These are phyloP conservation scores for Arrhamphus sclerolepis DNA, from an alignment of 2,797 vertebrate species.

Conservation along the genomic window DNA sequence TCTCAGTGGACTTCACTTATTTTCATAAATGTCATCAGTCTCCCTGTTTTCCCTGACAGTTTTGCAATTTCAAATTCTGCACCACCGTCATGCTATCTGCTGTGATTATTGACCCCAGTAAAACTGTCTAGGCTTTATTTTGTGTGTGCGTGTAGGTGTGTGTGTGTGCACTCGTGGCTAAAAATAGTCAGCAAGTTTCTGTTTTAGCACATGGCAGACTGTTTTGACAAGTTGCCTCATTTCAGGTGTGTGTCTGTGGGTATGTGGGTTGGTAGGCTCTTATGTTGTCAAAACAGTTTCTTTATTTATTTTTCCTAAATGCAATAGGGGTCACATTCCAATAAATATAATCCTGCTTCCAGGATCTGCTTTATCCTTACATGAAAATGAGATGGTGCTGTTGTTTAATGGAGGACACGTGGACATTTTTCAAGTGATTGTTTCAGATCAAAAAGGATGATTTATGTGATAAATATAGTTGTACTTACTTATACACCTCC, in stretches of 20 bases:
- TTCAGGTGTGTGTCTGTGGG: conserved; percentile 4
- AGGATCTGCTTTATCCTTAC: conserved; percentile 9
- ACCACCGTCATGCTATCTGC: not conserved
- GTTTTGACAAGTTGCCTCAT: conserved; percentile 37
- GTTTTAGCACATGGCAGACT: conserved; percentile 18
- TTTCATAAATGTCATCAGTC: not conserved
- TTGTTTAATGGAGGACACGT: not conserved
- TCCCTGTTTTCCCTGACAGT: conserved; percentile 12
- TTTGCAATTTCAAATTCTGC: not conserved
- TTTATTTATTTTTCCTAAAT: not conserved
- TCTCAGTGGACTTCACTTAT: not conserved
- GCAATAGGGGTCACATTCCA: conserved; percentile 29
- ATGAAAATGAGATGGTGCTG: not conserved
- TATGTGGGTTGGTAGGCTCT: not conserved
- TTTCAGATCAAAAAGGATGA: too few species aligned
- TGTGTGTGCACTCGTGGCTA: conserved; percentile 21
- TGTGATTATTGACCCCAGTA: conserved; percentile 22
- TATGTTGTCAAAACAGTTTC: conserved; percentile 51
- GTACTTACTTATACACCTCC: too few species aligned
- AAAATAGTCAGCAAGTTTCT: conserved; percentile 30
- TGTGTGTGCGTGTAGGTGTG: too few species aligned
- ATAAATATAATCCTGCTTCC: conserved; percentile 8
- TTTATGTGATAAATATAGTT: too few species aligned
- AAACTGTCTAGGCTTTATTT: conserved; percentile 5
- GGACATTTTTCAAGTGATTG: too few species aligned